Evolutionary conservation across 2,797 vertebrate genomes (phyloP).

Genomic region (Sebastes paucispinis): DNA sequence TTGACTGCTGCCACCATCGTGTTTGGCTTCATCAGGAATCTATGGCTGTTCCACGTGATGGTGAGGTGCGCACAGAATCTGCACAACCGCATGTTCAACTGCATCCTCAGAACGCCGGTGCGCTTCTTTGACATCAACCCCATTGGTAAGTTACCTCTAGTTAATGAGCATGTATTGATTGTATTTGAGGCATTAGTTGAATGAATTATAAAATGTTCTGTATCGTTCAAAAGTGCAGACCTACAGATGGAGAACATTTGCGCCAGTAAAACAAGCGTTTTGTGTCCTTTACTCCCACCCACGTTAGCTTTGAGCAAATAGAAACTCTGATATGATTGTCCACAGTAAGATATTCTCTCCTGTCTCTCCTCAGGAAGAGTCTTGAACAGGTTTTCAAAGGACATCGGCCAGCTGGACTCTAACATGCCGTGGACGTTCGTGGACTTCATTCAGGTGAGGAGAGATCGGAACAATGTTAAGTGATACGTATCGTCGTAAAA

Average conservation of each 20-base stretch:
- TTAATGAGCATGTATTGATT: not conserved
- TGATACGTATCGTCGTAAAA: too few relatives aligned
- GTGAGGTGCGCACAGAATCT: slow-evolving; percentile 86
- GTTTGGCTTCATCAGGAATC: slow-evolving; percentile 85
- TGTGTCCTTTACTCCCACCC: too few relatives aligned
- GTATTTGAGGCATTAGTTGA: not conserved
- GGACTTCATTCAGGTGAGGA: slow-evolving; percentile 89
- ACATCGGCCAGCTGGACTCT: slow-evolving; percentile 91
- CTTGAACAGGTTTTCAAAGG: slow-evolving; percentile 91
- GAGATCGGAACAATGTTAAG: too few relatives aligned
- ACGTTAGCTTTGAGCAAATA: too few relatives aligned
- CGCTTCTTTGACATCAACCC: slow-evolving; percentile 84
- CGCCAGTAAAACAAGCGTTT: too few relatives aligned
- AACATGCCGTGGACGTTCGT: slow-evolving; percentile 87
- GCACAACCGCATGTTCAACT: slow-evolving; percentile 83
- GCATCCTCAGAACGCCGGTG: slow-evolving; percentile 75
- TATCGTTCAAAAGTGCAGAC: too few relatives aligned
- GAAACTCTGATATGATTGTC: too few relatives aligned
- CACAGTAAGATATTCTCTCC: accelerated
- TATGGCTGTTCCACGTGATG: slow-evolving; percentile 87
- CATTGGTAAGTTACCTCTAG: slow-evolving; percentile 68
- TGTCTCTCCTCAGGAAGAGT: slow-evolving; percentile 64
- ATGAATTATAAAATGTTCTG: too few relatives aligned
- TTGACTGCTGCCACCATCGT: slow-evolving; percentile 85
- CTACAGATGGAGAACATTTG: too few relatives aligned